Evolutionary conservation across 2,797 vertebrate species (phyloP).

Genomic region (Helostoma temminkii): DNA sequence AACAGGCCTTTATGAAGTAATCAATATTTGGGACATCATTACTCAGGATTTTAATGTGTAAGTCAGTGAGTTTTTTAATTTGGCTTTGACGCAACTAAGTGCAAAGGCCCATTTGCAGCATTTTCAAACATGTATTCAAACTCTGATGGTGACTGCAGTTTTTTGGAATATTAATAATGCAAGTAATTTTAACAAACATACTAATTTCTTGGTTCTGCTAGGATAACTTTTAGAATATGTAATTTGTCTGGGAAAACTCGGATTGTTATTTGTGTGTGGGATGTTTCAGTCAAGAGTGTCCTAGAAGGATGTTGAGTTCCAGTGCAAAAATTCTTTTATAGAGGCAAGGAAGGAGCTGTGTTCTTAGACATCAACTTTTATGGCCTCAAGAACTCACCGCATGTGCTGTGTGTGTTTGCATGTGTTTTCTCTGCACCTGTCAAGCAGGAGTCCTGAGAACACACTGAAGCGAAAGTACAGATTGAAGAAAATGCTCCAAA

Average conservation of each 20-base stretch:
- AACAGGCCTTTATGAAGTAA: conserved; percentile 5
- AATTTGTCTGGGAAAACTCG: neutral
- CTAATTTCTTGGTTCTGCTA: neutral
- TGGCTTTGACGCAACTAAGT: conserved; percentile 15
- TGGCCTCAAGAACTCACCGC: conserved; percentile 25
- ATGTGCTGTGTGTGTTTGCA: conserved; percentile 6
- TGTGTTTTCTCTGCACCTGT: conserved; percentile 33
- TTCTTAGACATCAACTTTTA: conserved; percentile 6
- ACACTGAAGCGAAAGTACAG: conserved; percentile 39
- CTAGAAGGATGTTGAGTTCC: neutral
- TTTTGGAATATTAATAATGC: neutral
- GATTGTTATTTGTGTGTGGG: neutral
- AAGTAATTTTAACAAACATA: neutral
- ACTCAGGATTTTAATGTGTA: conserved; percentile 25
- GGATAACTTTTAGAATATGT: neutral
- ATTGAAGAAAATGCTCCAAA: conserved; percentile 65
- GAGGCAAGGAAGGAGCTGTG: neutral
- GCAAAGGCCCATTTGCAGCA: neutral
- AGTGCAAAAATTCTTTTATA: neutral
- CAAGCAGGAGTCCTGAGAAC: conserved; percentile 36
- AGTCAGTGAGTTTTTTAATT: neutral
- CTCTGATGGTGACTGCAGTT: conserved; percentile 1
- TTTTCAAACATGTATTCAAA: neutral
- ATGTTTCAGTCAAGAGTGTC: neutral
- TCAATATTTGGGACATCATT: conserved; percentile 18